Percentiles rank a stretch among this genome's conserved stretches.
Evolutionary conservation across 2,113 vertebrate genomes (phyloP).

Genomic region (Opisthocomus hoazin): DNA sequence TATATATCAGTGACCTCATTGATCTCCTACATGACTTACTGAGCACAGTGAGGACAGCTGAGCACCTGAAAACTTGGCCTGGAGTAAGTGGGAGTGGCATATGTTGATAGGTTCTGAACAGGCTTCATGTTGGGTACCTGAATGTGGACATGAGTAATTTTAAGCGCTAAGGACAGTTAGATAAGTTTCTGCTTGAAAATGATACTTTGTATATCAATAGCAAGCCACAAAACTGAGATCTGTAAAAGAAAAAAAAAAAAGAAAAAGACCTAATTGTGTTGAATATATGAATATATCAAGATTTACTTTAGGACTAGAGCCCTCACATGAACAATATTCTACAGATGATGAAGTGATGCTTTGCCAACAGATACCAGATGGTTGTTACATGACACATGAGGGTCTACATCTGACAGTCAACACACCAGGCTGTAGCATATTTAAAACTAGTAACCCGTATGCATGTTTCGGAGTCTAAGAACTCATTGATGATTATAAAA

Average conservation of each 20-base stretch:
- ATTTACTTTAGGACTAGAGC: not conserved
- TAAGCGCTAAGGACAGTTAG: not conserved
- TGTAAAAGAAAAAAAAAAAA: not conserved
- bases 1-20: not conserved
- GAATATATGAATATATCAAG: not conserved
- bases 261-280: not conserved
- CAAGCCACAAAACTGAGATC: not conserved
- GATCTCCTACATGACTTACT: not conserved
- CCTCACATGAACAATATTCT: constrained; percentile 5
- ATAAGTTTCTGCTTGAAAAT: constrained; percentile 4
- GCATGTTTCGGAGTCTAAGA: not conserved
- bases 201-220: not conserved
- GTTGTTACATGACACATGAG: constrained; percentile 44
- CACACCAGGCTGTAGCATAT: constrained; percentile 9
- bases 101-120: not conserved
- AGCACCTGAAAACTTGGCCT: not conserved
- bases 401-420: constrained; percentile 30
- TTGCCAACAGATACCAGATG: constrained; percentile 54
- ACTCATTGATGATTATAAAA: not conserved
- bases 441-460: not conserved
- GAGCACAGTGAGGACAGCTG: not conserved
- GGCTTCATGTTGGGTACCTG: not conserved
- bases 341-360: constrained; percentile 17
- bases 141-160: not conserved
- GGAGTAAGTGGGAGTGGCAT: not conserved